Evolutionary conservation across 35 echinoderm and acorn worm species (phyloP).

Genomic region (Chiridota heheva): DNA sequence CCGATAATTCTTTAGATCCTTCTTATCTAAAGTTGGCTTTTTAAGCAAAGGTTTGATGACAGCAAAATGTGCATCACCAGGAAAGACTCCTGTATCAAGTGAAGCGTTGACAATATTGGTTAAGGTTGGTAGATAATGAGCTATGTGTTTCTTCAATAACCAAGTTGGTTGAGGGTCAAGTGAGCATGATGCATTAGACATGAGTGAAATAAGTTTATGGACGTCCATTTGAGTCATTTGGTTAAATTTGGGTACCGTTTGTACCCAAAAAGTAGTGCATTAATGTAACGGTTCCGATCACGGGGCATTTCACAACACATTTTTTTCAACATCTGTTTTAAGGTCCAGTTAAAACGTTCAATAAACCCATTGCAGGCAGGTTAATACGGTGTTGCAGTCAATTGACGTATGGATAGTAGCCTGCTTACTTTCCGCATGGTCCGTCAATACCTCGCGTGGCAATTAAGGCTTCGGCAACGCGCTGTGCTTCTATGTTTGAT

Average conservation of each 20-base stretch:
- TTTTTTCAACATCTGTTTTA: slow-evolving; percentile 67
- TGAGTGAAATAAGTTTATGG: too few relatives aligned
- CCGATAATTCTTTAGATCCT: too few relatives aligned
- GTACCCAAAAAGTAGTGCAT: slow-evolving; percentile 31
- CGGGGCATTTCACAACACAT: slow-evolving; percentile 46
- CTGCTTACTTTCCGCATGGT: slow-evolving; percentile 68
- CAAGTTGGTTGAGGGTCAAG: too few relatives aligned
- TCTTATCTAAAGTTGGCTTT: too few relatives aligned
- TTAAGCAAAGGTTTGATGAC: too few relatives aligned
- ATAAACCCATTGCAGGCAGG: slow-evolving; percentile 64
- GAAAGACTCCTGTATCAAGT: too few relatives aligned
- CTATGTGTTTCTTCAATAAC: too few relatives aligned
- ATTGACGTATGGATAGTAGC: slow-evolving; percentile 40
- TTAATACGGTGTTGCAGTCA: slow-evolving; percentile 66
- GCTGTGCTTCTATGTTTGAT: slow-evolving; percentile 22
- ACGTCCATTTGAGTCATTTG: too few relatives aligned
- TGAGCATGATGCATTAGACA: too few relatives aligned
- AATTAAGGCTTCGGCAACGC: slow-evolving; percentile 50
- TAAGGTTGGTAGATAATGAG: too few relatives aligned
- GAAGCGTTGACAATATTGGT: too few relatives aligned
- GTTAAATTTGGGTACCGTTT: slow-evolving; percentile 16
- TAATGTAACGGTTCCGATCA: slow-evolving; percentile 69
- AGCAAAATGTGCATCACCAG: too few relatives aligned
- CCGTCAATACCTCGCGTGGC: slow-evolving; percentile 64
- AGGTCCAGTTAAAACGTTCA: slow-evolving; percentile 60